Evolutionary conservation across 2,888 invertebrate species (phyloP).

Genomic region (Drosophila acutilabella): DNA sequence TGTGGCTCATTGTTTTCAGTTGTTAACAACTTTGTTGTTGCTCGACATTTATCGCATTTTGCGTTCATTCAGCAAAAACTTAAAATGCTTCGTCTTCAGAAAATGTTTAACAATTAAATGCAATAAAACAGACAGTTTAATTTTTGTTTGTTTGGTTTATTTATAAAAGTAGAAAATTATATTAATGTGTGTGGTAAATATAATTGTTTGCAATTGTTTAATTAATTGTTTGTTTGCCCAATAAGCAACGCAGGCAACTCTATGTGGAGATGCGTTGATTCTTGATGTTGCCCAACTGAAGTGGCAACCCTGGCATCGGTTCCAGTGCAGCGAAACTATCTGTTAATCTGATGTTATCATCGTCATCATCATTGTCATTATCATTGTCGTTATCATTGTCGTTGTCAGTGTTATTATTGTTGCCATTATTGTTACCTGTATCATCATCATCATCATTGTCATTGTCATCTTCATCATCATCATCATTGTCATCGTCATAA

Average conservation of each 20-base stretch:
- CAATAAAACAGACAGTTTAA: not conserved
- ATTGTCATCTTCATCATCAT: not conserved
- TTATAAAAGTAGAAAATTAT: conserved; percentile 7
- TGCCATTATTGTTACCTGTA: not conserved
- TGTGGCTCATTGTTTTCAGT: not conserved
- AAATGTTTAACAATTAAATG: not conserved
- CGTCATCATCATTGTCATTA: not conserved
- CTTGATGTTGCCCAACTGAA: conserved; percentile 59
- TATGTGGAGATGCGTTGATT: conserved; percentile 59
- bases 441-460: conserved; percentile 1
- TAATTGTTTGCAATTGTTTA: not conserved
- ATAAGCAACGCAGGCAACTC: conserved; percentile 4
- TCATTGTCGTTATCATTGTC: conserved; percentile 1
- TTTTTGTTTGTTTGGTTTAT: conserved; percentile 2
- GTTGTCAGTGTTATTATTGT: conserved; percentile 21
- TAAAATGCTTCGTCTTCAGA: not conserved
- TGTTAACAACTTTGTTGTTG: conserved; percentile 4
- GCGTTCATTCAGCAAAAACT: conserved; percentile 5
- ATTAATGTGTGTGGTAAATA: not conserved
- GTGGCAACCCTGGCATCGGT: conserved; percentile 58
- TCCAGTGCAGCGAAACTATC: conserved; percentile 44
- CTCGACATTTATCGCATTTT: not conserved
- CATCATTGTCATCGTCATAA: conserved; percentile 24
- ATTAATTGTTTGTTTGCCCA: conserved; percentile 20
- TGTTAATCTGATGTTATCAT: conserved; percentile 2